phyloP scores from a whole-genome alignment of 2,797 vertebrate species.

The Melanogrammus aeglefinus region DNA sequence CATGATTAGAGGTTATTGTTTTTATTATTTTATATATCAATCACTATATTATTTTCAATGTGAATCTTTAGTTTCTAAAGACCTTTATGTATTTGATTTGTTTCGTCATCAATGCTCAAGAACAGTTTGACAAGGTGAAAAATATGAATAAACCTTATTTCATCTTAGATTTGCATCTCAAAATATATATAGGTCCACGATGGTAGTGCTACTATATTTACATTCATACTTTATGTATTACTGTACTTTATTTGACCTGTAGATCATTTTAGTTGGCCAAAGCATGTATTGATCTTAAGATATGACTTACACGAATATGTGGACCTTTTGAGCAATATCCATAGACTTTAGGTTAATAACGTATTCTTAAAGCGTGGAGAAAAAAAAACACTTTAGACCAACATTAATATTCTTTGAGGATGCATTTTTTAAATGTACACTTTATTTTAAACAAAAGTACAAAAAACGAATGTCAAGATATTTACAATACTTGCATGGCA shows the following conservation, averaged over 20 bases:
- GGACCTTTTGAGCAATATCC: too few relatives aligned
- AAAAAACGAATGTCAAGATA: constrained; percentile 75
- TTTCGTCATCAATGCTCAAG: neutral
- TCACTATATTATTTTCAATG: neutral
- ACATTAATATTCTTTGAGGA: constrained; percentile 32
- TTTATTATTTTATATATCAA: too few relatives aligned
- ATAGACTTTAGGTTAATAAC: neutral
- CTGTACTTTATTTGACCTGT: too few relatives aligned
- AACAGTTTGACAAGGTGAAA: too few relatives aligned
- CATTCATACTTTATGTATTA: too few relatives aligned
- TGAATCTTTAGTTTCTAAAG: neutral
- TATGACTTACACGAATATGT: too few relatives aligned
- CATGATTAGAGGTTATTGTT: neutral
- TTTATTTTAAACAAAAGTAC: constrained; percentile 83
- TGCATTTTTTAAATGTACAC: constrained; percentile 72
- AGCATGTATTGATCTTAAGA: too few relatives aligned
- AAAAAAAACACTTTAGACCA: constrained; percentile 12
- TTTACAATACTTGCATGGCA: constrained; percentile 79
- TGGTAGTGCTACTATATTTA: too few relatives aligned
- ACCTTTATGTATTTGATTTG: neutral
- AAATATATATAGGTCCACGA: too few relatives aligned
- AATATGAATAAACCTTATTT: too few relatives aligned
- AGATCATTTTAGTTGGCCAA: too few relatives aligned
- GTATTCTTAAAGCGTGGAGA: neutral
- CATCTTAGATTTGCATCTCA: too few relatives aligned